Evolutionary conservation across 2,113 vertebrate genomes (phyloP).

Genomic region (Zeus faber): DNA sequence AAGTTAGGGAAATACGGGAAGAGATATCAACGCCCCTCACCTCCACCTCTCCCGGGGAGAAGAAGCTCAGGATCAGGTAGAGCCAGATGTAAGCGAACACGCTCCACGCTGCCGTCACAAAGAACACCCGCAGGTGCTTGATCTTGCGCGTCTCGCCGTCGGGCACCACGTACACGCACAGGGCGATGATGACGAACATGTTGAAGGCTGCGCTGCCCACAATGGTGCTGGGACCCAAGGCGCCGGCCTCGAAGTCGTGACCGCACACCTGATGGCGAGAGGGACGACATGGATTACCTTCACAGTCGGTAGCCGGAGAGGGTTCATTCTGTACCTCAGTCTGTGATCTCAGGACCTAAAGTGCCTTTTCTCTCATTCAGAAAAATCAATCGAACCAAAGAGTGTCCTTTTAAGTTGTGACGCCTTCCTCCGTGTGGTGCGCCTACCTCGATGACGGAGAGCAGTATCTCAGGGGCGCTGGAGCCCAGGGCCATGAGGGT

Average conservation of each 20-base stretch:
- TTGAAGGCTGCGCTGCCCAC: constrained; percentile 86
- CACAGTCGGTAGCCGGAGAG: no score
- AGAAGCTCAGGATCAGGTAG: constrained; percentile 79
- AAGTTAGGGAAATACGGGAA: no score
- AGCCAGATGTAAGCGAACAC: constrained; percentile 85
- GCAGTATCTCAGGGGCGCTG: constrained; percentile 81
- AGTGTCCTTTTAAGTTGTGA: no score
- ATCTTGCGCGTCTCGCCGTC: constrained; percentile 80
- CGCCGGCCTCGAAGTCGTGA: constrained; percentile 74
- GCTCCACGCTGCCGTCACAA: constrained; percentile 81
- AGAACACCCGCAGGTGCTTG: constrained; percentile 82
- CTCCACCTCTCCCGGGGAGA: constrained; percentile 79
- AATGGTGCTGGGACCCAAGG: constrained; percentile 82
- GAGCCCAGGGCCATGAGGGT: constrained; percentile 84
- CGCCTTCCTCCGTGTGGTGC: no score
- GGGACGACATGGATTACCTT: no score
- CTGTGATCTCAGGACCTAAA: no score
- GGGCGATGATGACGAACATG: constrained; percentile 83
- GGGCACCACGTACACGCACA: constrained; percentile 82
- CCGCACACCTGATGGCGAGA: constrained; percentile 83
- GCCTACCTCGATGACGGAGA: constrained; percentile 80
- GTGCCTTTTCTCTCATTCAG: no score
- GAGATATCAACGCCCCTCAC: no score
- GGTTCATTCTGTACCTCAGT: no score
- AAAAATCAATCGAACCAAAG: no score